Base-by-base conservation (phyloP, 2,888 invertebrate genomes). In the Noctua janthe region DNA sequence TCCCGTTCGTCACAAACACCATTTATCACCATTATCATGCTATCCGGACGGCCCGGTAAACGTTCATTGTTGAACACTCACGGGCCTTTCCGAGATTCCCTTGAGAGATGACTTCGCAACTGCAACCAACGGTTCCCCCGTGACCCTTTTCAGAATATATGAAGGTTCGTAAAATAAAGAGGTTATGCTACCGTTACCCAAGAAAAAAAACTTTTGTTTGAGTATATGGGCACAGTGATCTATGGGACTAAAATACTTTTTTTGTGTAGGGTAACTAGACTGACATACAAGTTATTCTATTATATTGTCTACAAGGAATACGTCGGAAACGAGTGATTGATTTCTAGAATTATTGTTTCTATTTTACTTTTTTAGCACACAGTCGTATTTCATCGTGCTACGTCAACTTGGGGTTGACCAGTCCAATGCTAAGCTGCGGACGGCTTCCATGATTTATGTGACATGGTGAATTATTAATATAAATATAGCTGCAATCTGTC, bases 131-230 rank as follows among this genome's bases (percentile, higher is more conserved):
- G 73, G 35, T 35, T 75, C 29, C 15, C 35, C 43, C 51, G 49
- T 47, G 87, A 86, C 88, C 86, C 87, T 88, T 88, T 86, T 77
- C 70, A 71, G 35, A 78, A 86, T 71, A 74, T 81, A 76, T 72
- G 67, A 71, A 71, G 47, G 75, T 59, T 10, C n/a, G 2, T 56
- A n/a, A 49, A 56, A 23, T 2, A 64, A 76, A 85, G 15, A 49
- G 15, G 29, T 64, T 39, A 3, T 29, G 7, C 64, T 20, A 67
- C 35, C 49, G 70, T 69, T 64, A 43, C 23, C 67, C 35, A 17
- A 49, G 72, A 69, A 47, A 67, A 70, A 23, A 69, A 62, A 35
- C 35, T 15, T 13, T 64, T 47, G 20, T 43, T 54, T 70, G n/a
- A 35, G n/a, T 71, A 70, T 67, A 75, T 70, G 69, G 23, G 1